Evolutionary conservation across 2,113 vertebrate species (phyloP).

Genomic region (Gopherus flavomarginatus): DNA sequence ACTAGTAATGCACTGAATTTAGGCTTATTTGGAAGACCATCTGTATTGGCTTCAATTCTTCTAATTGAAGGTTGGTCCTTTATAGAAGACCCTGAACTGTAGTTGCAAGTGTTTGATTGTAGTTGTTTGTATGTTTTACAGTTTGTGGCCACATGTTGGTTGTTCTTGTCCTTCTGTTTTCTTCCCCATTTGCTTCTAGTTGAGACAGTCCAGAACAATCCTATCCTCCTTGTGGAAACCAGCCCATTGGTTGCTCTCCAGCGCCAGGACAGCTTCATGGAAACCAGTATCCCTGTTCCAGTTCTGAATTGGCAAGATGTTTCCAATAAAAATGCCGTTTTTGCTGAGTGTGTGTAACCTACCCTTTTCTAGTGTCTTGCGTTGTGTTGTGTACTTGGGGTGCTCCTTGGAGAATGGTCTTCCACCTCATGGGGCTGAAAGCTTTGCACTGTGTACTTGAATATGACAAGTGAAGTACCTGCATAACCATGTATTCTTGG

Average conservation of each 20-base stretch:
- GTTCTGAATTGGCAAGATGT: conserved; percentile 94
- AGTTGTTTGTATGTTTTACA: conserved; percentile 74
- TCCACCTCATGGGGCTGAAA: conserved; percentile 62
- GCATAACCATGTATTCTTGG: background rate
- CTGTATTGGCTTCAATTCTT: conserved; percentile 36
- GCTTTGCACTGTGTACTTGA: conserved; percentile 47
- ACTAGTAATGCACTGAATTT: conserved; percentile 53
- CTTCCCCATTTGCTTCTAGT: conserved; percentile 83
- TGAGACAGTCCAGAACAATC: conserved; percentile 95
- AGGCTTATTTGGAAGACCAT: conserved; percentile 58
- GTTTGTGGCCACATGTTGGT: conserved; percentile 82
- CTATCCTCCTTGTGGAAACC: conserved; percentile 91
- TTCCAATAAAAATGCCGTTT: conserved; percentile 86
- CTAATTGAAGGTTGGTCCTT: conserved; percentile 50
- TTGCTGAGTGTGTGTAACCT: conserved; percentile 94
- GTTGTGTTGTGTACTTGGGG: conserved; percentile 50
- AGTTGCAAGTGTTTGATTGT: conserved; percentile 60
- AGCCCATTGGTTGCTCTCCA: conserved; percentile 81
- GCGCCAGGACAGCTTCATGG: conserved; percentile 90
- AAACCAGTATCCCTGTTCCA: conserved; percentile 95
- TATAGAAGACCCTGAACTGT: conserved; percentile 30
- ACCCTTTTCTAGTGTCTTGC: conserved; percentile 70
- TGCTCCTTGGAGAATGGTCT: conserved; percentile 37
- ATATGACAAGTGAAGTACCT: conserved; percentile 5
- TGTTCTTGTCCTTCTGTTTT: conserved; percentile 78